A percentile compares a stretch with the other conserved stretches of the same genome.
These are phyloP conservation scores for Tiliqua scincoides DNA, from an alignment of 2,113 vertebrate species.

Conservation along the genomic window DNA sequence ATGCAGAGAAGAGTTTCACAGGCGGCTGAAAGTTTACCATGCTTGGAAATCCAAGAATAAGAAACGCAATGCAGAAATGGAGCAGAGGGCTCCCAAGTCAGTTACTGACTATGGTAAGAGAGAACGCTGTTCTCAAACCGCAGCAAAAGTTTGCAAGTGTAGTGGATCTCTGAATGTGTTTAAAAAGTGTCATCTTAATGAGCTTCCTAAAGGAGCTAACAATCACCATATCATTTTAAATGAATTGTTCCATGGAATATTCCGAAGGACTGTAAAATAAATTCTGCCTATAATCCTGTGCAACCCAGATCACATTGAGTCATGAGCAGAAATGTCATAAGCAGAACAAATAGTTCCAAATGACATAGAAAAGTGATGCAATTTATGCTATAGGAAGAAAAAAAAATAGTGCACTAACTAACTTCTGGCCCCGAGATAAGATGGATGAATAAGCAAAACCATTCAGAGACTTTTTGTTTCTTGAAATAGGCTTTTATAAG, in stretches of 20 bases:
- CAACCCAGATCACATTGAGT: background rate
- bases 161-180: background rate
- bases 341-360: background rate
- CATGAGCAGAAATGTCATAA: background rate
- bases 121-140: background rate
- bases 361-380: background rate
- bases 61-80: slow-evolving; percentile 90
- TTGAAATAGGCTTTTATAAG: background rate
- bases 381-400: background rate
- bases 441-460: background rate
- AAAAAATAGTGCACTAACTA: background rate
- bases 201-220: background rate
- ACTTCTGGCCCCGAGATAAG: background rate
- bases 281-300: background rate
- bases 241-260: too few species aligned
- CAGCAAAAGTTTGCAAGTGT: too few species aligned
- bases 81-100: slow-evolving; percentile 92
- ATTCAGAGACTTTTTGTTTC: background rate
- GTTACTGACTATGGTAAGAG: slow-evolving; percentile 93
- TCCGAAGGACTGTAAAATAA: background rate
- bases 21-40: slow-evolving; percentile 96
- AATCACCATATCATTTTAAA: background rate
- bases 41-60: slow-evolving; percentile 99
- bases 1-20: slow-evolving; percentile 98
- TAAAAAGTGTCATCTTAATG: background rate